Base-by-base conservation (phyloP, 1,140 invertebrate species). In the Plectrocnemia conspersa region DNA sequence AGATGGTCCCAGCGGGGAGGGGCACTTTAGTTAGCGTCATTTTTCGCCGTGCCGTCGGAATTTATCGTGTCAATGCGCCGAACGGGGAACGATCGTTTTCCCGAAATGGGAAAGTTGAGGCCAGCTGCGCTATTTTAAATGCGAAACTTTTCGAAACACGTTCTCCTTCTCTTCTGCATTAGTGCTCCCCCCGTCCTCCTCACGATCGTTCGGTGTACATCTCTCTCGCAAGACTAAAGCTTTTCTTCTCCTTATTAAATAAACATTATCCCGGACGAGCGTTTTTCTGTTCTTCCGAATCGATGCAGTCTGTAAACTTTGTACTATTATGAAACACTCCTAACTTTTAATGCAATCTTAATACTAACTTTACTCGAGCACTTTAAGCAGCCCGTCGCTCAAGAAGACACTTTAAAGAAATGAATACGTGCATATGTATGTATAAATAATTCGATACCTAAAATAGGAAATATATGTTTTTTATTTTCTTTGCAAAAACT, bases 81-180 rank as follows among this genome's bases (percentile, higher is more conserved):
- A 13, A 13, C 41, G 21, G 19, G 18, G 18, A 24, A 27, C 13
- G 3, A 24, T 18, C 13, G 19, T 4, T 18, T 4, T 23, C 18
- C 13, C n/a, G 19, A 23, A 44, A 52, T 52, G 41, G 22, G 18
- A 57, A 57, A 29, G 36, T 57, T 33, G 42, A 15, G n/a, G 44
- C 44, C 57, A 59, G 45, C 52, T 59, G 57, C 41, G 11, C 40
- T 41, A 42, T 46, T 59, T 59, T 54, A 59, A 52, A 55, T 55
- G 57, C 52, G 52, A 59, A 58, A 59, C 46, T 59, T 59, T 54
- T n/a, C n/a, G 22, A 54, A 59, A 55, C 47, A 38, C 52, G 52
- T 55, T 59, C 42, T 50, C 52, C 32, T n/a, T n/a, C n/a, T n/a
- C n/a, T n/a, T n/a, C n/a, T n/a, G n/a, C n/a, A n/a, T n/a, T n/a